Base-by-base conservation (phyloP, 2,888 invertebrate species). In the Temnothorax rugatulus region DNA sequence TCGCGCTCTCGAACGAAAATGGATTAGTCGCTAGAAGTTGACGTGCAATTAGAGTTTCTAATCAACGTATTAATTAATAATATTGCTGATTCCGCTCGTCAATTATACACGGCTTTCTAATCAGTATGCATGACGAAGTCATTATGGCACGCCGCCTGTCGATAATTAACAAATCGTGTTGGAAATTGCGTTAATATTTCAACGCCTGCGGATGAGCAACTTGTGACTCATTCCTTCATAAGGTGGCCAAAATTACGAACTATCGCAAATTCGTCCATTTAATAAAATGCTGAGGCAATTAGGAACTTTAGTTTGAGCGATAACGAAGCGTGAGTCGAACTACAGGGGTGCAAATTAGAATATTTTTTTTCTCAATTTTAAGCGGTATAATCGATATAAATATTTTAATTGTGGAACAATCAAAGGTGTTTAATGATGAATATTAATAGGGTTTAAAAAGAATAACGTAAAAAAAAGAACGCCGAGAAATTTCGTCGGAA, bases 21-120 rank as follows among this genome's bases (percentile, higher is more conserved):
- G 83, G 86, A 84, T 87, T 87, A 81, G 77, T 82, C 79, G 71
- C 50, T 59, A 9, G 75, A 52, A 57, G 79, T 82, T 82, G 85
- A 82, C 83, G 84, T 59, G 87, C 84, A 90, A 89, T 89, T 87
- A 90, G 84, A 71, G 85, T 66, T 86, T 87, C 90, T 89, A 89
- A 89, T 89, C 89, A 82, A 82, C 61, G 76, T 69, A 84, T 86
- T 86, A 68, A 84, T 82, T 88, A 90, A 84, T 84, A 84, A 87
- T 86, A 88, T 85, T 79, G 82, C 79, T 76, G 71, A 79, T 71
- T 79, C 11, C 13, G 47, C 9, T 50, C n/a, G 25, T 21, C 57
- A 21, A 50, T 83, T 76, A 76, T 44, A 52, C 21, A 41, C 21
- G 13, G 57, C 21, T 54, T 54, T 81, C 79, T 71, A 81, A 63